Evolutionary conservation across 2,888 invertebrate genomes (phyloP), one percentile per base, ranked within the genome.

Genomic region (Icerya purchasi): DNA sequence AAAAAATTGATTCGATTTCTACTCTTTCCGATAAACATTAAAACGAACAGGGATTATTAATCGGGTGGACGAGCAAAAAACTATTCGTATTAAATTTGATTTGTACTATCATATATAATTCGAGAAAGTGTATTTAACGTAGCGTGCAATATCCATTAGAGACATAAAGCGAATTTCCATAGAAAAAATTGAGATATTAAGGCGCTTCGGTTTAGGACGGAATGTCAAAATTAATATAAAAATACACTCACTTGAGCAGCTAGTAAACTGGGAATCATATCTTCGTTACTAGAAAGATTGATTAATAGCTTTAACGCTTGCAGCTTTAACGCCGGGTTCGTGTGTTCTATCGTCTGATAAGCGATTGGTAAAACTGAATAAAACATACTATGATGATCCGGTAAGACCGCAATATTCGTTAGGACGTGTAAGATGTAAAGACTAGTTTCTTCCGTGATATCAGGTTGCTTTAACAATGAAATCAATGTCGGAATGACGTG

Each of bases 231-330:
- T n/a, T n/a, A n/a, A n/a, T n/a, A 5, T 24, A 58, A 51, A 22
- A 49, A 53, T 20, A 53, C 49, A 58, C 54, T 64, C 68, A 77
- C 78, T 74, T 77, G 76, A 52, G 77, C 76, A 61, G 77, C 77
- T 55, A 78, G 69, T 50, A 79, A 69, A 65, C 75, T 74, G 5
- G 77, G 77, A 54, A 78, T 74, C 73, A 78, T 75, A 62, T 76
- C 75, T 62, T 75, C 71, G 68, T 78, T 78, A 62, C 76, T 76
- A 10, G 77, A 76, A 3, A 79, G 69, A 68, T 79, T 79, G 58
- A 78, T 76, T 52, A 79, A 71, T 25, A 79, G 70, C 65, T 77
- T 75, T 21, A 78, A 69, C 1, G 77, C 72, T 65, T 77, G 77
- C 20, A 77, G 68, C 63, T 72, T 72, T 21, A 75, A 68, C 20